Evolutionary conservation across 2,113 vertebrate species (phyloP), one percentile per base, ranked within the genome.

Genomic region (Paraplagusia blochii): DNA sequence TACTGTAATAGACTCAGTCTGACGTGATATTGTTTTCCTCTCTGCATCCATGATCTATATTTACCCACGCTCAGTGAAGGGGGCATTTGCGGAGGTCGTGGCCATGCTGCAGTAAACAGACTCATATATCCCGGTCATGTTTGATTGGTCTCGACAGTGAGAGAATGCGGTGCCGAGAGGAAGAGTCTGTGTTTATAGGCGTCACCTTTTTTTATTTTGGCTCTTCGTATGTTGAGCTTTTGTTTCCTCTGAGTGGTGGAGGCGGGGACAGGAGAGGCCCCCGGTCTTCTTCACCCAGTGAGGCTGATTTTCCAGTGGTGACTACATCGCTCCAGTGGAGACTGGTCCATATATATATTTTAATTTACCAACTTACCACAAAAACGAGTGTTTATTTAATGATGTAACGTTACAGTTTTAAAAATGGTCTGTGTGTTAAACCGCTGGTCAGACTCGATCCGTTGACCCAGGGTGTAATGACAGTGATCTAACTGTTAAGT

Each of bases 261-360:
- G 50, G 67, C 63, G 75, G 78, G 79, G 74, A 85, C 85, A 85
- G 61, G 52, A 63, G n/a, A n/a, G 22, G 22, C 3, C 22, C 34
- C 47, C 61, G 70, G 65, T 58, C 69, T 84, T 59, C 53, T 40
- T 65, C 49, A 45, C 48, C 29, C 38, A 51, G 64, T 81, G 78
- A 84, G 58, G 53, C 62, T 44, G 60, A 80, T 81, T 90, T 91
- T 90, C 88, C 87, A 84, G 59, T 61, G 51, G 82, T 86, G 87
- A 90, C 86, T 88, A 79, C 84, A 60, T 74, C 63, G 51, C 73
- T 77, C 79, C 81, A 73, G 76, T 77, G 58, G 71, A 63, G 65
- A 44, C 68, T 33, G 10, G 49, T 48, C 66, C 61, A 80, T 29
- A 29, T 4, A 29, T 44, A 9, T 62, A 39, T 70, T 51, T 65